Conservation (phyloP, 1,140 invertebrate genomes). For the Lordiphosa mommai region DNA sequence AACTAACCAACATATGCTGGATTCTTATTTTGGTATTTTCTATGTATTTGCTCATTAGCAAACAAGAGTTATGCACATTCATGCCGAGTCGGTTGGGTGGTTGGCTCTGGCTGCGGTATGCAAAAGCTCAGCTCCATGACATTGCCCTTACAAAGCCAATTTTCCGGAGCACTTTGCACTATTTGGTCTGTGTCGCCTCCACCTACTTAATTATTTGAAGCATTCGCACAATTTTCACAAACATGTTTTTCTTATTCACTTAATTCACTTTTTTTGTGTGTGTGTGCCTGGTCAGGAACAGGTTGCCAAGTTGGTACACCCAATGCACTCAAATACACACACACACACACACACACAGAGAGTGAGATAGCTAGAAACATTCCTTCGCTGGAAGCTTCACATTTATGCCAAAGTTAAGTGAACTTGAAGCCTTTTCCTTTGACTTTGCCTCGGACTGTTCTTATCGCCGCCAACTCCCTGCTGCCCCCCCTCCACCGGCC, state of each 20-base stretch:
- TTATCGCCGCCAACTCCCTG: not conserved
- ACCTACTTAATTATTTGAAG: constrained; percentile 77
- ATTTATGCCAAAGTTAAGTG: constrained; percentile 76
- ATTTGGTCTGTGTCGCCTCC: constrained; percentile 34
- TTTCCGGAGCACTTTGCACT: not conserved
- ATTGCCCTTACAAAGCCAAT: constrained; percentile 21
- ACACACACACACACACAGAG: constrained; percentile 10
- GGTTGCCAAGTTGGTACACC: constrained; percentile 61
- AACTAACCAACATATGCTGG: too few relatives aligned
- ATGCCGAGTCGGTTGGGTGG: constrained; percentile 5
- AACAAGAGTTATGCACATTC: constrained; percentile 8
- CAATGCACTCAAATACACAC: constrained; percentile 34
- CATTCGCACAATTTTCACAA: constrained; percentile 74
- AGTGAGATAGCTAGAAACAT: constrained; percentile 34
- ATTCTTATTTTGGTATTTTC: too few relatives aligned
- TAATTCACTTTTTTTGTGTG: constrained; percentile 67
- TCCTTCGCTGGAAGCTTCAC: constrained; percentile 69
- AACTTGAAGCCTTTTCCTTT: constrained; percentile 66
- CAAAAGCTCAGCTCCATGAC: constrained; percentile 7
- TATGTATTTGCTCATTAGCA: too few relatives aligned
- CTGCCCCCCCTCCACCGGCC: not conserved
- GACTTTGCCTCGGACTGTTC: constrained; percentile 42
- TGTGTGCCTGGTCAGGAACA: constrained; percentile 41
- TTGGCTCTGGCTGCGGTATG: not conserved
- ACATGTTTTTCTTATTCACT: constrained; percentile 75